Evolutionary conservation across 2,888 invertebrate genomes (phyloP).

Genomic region (Watsonalla binaria): DNA sequence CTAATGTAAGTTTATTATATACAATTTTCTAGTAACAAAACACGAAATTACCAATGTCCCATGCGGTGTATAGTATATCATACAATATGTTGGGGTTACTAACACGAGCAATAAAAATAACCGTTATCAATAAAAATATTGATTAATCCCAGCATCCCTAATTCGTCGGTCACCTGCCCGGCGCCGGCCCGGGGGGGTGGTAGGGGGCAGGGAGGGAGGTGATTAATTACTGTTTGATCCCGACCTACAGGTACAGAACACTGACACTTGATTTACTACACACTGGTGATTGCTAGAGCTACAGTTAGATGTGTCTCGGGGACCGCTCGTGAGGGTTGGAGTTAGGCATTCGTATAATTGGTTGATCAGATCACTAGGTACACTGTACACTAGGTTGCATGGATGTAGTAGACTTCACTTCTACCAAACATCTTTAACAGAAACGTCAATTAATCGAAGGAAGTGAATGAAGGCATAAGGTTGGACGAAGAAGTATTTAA

Average conservation of each 20-base stretch:
- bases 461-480: too few relatives aligned
- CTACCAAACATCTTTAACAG: too few relatives aligned
- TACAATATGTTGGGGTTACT: not conserved
- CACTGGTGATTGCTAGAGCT: not conserved
- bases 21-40: too few relatives aligned
- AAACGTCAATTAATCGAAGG: too few relatives aligned
- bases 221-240: slow-evolving; percentile 73
- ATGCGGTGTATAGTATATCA: too few relatives aligned
- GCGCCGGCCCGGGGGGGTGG: slow-evolving; percentile 12
- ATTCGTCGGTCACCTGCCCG: slow-evolving; percentile 7
- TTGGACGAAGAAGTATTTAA: too few relatives aligned
- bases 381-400: too few relatives aligned
- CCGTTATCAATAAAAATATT: not conserved
- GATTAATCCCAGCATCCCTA: not conserved
- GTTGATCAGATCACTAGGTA: not conserved
- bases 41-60: too few relatives aligned
- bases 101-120: not conserved
- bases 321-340: not conserved
- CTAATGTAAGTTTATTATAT: too few relatives aligned
- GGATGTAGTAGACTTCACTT: too few relatives aligned
- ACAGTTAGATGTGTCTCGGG: not conserved
- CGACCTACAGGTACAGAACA: slow-evolving; percentile 25
- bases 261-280: slow-evolving; percentile 47
- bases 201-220: slow-evolving; percentile 23
- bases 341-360: not conserved